Percentiles rank a stretch among this genome's conserved stretches.
Evolutionary conservation across 2,888 invertebrate genomes (phyloP).

Genomic region (Sinelater perroti): DNA sequence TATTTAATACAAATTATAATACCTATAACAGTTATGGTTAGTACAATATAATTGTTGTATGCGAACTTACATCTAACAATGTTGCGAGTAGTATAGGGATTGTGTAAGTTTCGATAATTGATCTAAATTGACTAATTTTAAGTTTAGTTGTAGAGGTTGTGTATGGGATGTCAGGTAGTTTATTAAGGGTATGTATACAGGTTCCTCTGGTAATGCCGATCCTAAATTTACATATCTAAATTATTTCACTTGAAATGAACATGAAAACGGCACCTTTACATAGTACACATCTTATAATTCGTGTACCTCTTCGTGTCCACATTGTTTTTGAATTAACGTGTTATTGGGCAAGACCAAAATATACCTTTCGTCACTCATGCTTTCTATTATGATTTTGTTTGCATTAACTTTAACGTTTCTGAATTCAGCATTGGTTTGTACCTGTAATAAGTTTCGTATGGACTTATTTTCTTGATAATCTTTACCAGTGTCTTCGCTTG

Average conservation of each 20-base stretch:
- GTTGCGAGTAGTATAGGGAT: too few relatives aligned
- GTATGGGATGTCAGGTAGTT: not conserved
- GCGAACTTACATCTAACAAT: too few relatives aligned
- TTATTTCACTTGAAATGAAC: constrained; percentile 5
- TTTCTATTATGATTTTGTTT: not conserved
- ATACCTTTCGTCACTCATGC: not conserved
- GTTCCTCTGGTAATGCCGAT: constrained; percentile 1
- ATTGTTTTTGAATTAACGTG: not conserved
- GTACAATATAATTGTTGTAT: too few relatives aligned
- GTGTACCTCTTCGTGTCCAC: constrained; percentile 11
- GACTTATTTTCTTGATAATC: constrained; percentile 6
- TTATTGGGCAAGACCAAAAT: not conserved
- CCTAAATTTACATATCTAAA: constrained; percentile 8
- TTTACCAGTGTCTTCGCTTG: not conserved
- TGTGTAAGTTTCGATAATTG: constrained; percentile 9
- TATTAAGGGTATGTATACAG: constrained; percentile 4
- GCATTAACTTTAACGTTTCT: not conserved
- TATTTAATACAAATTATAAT: too few relatives aligned
- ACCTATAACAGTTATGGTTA: too few relatives aligned
- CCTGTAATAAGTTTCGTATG: not conserved
- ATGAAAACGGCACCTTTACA: constrained; percentile 1
- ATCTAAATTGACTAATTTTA: constrained; percentile 14
- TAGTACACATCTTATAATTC: not conserved
- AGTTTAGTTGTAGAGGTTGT: constrained; percentile 6
- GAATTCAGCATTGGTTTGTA: not conserved